phyloP scores from a whole-genome alignment of 2,797 vertebrate species.

The Esox lucius region DNA sequence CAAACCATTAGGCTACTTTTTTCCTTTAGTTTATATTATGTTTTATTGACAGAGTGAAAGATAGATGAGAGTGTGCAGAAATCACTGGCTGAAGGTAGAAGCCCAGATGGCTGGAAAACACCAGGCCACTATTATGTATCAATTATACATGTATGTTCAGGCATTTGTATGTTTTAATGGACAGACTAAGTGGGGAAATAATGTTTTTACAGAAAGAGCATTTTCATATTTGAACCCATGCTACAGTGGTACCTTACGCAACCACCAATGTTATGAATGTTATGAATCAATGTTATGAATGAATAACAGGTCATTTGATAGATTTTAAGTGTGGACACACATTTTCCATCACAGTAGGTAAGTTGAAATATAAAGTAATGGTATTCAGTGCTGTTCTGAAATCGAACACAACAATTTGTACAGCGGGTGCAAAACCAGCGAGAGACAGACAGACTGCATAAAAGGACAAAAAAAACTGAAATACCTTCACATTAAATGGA shows the following conservation, averaged over 20 bases:
- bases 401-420: background rate
- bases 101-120: no score
- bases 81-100: no score
- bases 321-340: background rate
- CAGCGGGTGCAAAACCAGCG: background rate
- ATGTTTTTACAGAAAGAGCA: no score
- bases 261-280: background rate
- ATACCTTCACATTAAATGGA: slow-evolving; percentile 6
- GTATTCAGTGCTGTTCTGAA: background rate
- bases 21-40: no score
- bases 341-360: background rate
- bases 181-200: no score
- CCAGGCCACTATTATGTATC: no score
- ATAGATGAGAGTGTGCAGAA: no score
- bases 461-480: background rate
- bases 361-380: background rate
- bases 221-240: no score
- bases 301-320: background rate
- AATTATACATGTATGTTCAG: slow-evolving; percentile 13
- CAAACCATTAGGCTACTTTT: no score
- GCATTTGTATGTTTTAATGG: no score
- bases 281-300: background rate
- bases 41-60: no score
- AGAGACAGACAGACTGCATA: background rate
- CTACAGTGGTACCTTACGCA: no score